A percentile compares a stretch with the other conserved stretches of the same genome.
These are phyloP conservation scores for Dinoponera quadriceps DNA, from an alignment of 1,140 invertebrate genomes.

Conservation along the genomic window DNA sequence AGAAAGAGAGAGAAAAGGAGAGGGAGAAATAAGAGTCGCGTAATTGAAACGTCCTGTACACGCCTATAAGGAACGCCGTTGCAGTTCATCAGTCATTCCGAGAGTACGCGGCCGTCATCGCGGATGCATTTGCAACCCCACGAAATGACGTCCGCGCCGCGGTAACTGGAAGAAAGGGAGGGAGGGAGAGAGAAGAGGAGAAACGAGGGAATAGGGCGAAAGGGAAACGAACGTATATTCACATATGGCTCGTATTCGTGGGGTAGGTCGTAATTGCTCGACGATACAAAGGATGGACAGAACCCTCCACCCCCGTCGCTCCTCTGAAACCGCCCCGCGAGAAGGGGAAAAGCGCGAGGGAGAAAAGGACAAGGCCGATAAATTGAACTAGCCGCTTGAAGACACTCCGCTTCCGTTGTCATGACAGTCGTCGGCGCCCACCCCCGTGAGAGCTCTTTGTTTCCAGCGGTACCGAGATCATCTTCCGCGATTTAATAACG, in stretches of 20 bases:
- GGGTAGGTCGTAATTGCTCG: slow-evolving; percentile 84
- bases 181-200: background rate
- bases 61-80: slow-evolving; percentile 79
- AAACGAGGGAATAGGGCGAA: slow-evolving; percentile 10
- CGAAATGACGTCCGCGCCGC: slow-evolving; percentile 71
- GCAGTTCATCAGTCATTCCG: slow-evolving; percentile 84
- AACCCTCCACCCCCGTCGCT: slow-evolving; percentile 74
- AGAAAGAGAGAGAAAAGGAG: background rate
- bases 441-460: slow-evolving; percentile 52
- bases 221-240: slow-evolving; percentile 15
- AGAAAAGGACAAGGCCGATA: slow-evolving; percentile 50
- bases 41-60: slow-evolving; percentile 83
- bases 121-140: slow-evolving; percentile 78
- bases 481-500: slow-evolving; percentile 72
- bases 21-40: slow-evolving; percentile 53
- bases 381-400: slow-evolving; percentile 68
- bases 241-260: slow-evolving; percentile 68
- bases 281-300: slow-evolving; percentile 83
- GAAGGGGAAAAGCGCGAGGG: slow-evolving; percentile 15
- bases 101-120: slow-evolving; percentile 78
- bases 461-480: slow-evolving; percentile 39
- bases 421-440: slow-evolving; percentile 29
- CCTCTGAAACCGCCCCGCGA: slow-evolving; percentile 71
- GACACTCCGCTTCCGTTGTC: slow-evolving; percentile 64
- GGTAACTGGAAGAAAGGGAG: background rate